phyloP scores from a whole-genome alignment of 2,888 invertebrate genomes.

The Cantharis nigra region DNA sequence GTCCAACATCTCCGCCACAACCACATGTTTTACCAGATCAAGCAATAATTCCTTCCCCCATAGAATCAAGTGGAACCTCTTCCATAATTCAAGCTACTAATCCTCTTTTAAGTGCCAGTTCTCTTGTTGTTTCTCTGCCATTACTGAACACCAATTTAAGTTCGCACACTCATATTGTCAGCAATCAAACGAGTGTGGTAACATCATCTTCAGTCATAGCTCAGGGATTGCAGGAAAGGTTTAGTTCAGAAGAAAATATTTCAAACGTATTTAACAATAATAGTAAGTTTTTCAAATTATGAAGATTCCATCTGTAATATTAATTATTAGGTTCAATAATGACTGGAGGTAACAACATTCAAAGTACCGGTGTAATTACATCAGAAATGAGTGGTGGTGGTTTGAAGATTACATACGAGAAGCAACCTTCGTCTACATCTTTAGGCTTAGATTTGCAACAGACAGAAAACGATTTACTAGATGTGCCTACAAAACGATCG shows the following conservation, averaged over 20 bases:
- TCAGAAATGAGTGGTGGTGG: constrained; percentile 58
- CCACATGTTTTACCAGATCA: constrained; percentile 20
- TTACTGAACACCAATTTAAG: constrained; percentile 58
- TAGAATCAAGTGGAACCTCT: constrained; percentile 32
- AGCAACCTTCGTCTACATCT: constrained; percentile 55
- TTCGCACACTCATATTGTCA: constrained; percentile 49
- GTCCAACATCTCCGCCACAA: constrained; percentile 20
- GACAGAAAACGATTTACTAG: constrained; percentile 53
- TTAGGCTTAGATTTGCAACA: constrained; percentile 54
- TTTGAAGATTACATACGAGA: constrained; percentile 62
- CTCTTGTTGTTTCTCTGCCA: constrained; percentile 68
- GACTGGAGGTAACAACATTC: constrained; percentile 43
- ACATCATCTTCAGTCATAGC: constrained; percentile 30
- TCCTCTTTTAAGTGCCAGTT: constrained; percentile 29
- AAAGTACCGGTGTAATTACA: constrained; percentile 41
- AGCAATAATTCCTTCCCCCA: constrained; percentile 25
- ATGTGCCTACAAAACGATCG: constrained; percentile 61
- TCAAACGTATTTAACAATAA: background rate
- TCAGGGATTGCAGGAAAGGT: background rate
- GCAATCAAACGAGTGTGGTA: constrained; percentile 44
- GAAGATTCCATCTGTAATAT: background rate
- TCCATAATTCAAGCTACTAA: constrained; percentile 31
- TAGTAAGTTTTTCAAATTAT: background rate
- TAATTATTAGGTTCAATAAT: constrained; percentile 34
- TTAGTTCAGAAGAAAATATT: background rate